A percentile compares a stretch with the other conserved stretches of the same genome.
Evolutionary conservation across 2,113 vertebrate species (phyloP).

Genomic region (Pica pica): DNA sequence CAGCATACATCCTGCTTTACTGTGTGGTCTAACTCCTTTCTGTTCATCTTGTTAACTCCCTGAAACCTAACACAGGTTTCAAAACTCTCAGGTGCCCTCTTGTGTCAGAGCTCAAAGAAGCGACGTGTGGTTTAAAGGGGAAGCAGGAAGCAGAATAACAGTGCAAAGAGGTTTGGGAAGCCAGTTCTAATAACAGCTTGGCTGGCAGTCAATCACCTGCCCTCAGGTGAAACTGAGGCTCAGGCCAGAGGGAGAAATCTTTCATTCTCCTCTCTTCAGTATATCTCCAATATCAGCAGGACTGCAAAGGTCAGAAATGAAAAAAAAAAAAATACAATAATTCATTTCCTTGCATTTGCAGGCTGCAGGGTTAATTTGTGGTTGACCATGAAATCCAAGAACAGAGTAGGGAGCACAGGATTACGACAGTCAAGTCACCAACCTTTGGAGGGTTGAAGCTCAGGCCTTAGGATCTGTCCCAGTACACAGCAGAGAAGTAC

Average conservation of each 20-base stretch:
- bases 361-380: not conserved
- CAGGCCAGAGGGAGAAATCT: not conserved
- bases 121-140: not conserved
- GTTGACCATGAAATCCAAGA: not conserved
- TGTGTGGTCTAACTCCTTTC: not conserved
- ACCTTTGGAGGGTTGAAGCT: not conserved
- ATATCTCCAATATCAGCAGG: not conserved
- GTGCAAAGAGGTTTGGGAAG: not conserved
- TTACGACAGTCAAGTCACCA: not conserved
- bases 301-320: not conserved
- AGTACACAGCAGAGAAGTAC: not conserved
- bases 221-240: not conserved
- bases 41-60: not conserved
- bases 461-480: not conserved
- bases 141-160: not conserved
- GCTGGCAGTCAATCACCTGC: not conserved
- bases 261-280: not conserved
- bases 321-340: not conserved
- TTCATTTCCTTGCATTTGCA: not conserved
- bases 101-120: not conserved
- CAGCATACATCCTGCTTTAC: not conserved
- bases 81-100: not conserved
- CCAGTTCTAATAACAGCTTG: not conserved
- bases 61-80: not conserved
- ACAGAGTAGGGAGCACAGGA: not conserved